Conservation (phyloP, 2,888 invertebrate genomes). For the Pachliopta kotzebuea region DNA sequence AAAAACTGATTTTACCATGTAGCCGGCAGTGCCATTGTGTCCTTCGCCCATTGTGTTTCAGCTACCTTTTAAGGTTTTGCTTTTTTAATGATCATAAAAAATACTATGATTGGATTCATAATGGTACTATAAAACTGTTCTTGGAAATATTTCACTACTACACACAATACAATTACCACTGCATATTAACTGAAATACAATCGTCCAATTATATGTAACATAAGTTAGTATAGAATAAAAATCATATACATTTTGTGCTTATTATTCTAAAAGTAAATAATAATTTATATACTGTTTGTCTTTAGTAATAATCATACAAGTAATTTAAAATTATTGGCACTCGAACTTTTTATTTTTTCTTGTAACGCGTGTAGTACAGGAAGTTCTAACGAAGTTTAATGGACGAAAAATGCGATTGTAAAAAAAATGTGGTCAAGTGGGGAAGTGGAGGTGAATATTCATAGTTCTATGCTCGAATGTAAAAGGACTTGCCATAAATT, state of each 20-base stretch:
- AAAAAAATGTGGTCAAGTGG: conserved; percentile 14
- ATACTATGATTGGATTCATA: conserved; percentile 57
- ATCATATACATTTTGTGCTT: neutral
- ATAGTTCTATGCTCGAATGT: conserved; percentile 38
- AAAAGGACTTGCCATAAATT: conserved; percentile 49
- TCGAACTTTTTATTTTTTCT: neutral
- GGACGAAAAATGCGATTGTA: neutral
- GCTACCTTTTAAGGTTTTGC: conserved; percentile 61
- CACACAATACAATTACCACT: conserved; percentile 27
- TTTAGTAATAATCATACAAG: neutral
- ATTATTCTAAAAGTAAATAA: too few species aligned
- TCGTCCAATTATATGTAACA: neutral
- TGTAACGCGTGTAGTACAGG: neutral
- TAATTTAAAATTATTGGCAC: neutral
- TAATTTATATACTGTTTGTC: too few species aligned
- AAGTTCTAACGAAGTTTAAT: neutral
- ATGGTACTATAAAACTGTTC: conserved; percentile 57
- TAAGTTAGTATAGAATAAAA: neutral
- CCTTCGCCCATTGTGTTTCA: conserved; percentile 60
- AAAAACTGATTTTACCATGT: conserved; percentile 61
- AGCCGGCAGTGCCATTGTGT: conserved; percentile 65
- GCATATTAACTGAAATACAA: conserved; percentile 15
- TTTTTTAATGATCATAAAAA: conserved; percentile 64
- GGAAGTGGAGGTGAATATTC: conserved; percentile 10
- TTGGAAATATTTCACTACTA: conserved; percentile 42